Evolutionary conservation across 2,113 vertebrate genomes (phyloP).

Genomic region (Marmota flaviventris): DNA sequence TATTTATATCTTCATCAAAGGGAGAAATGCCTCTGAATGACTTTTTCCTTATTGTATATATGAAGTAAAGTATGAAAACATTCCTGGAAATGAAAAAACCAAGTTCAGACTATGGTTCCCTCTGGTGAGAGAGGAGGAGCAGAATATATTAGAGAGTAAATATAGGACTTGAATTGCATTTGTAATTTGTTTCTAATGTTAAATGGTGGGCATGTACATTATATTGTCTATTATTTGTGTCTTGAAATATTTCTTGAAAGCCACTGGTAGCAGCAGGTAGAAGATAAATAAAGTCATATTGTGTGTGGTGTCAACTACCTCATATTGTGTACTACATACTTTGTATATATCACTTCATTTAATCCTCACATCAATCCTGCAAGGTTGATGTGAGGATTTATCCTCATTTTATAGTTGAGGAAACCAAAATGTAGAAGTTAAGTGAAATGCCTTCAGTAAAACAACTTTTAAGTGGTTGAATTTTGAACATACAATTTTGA

Average conservation of each 20-base stretch:
- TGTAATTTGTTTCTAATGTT: slow-evolving; percentile 1
- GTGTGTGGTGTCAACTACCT: neutral
- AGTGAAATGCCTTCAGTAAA: neutral
- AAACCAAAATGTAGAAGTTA: neutral
- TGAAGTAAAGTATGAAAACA: slow-evolving; percentile 7
- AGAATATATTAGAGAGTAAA: neutral
- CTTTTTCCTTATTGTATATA: slow-evolving; percentile 26
- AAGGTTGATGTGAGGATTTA: neutral
- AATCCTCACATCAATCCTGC: neutral
- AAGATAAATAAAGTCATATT: slow-evolving; percentile 19
- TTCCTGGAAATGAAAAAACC: slow-evolving; percentile 21
- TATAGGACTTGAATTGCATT: neutral
- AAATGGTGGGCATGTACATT: neutral
- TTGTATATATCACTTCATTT: neutral
- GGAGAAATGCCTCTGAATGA: neutral
- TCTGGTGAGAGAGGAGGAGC: neutral
- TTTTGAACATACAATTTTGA: neutral
- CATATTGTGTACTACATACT: neutral
- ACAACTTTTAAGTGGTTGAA: neutral
- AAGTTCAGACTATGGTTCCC: neutral
- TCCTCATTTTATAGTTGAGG: slow-evolving; percentile 15
- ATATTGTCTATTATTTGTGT: neutral
- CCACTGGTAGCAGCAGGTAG: neutral
- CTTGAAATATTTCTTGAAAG: slow-evolving; percentile 7
- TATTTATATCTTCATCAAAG: neutral